Base-by-base conservation (phyloP, 2,113 vertebrate species). In the Lethenteron camtschaticum region DNA sequence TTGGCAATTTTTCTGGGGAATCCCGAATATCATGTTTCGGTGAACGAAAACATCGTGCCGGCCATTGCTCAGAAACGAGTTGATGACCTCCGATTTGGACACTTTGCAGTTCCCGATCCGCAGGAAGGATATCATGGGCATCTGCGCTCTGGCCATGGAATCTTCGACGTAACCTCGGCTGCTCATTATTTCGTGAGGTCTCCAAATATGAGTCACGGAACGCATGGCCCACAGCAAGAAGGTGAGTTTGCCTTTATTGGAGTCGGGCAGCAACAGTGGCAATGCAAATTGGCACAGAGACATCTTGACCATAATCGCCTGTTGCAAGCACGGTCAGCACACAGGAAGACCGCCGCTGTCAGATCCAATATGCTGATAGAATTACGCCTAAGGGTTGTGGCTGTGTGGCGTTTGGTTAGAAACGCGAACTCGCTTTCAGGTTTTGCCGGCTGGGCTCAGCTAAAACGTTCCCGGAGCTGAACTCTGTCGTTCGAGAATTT, bases 61-160 rank as follows among this genome's bases (percentile, higher is more conserved):
- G n/a, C 63, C 10, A 66, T 66, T 24, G 24, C n/a, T 66, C n/a
- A 66, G 63, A 3, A 10, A 9, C 63, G 9, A 11, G 24, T 86
- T 86, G 14, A 87, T 75, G 57, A 81, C 72, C 70, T 78, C 72
- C 57, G 85, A 87, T 75, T 86, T 88, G 56, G 85, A 86, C 70
- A 83, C 66, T 18, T 73, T 72, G 68, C 78, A 81, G 10, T 73
- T 70, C 16, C 84, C 82, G 57, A 88, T 69, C 20, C 81, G 81
- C 58, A 85, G 77, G 71, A 81, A 85, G 12, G 85, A 85, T 69
- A 86, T 68, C 70, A 83, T 56, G 10, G 85, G 82, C 82, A 86
- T 79, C 57, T 72, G 24, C 3, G 75, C 75, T 41, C 72, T 76
- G 10, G 78, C 77, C 63, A 86, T 76, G 74, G 75, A 71, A 12